A percentile compares a stretch with the other conserved stretches of the same genome.
Conservation (phyloP, 2,888 invertebrate genomes). For the Neoascia interrupta region DNA sequence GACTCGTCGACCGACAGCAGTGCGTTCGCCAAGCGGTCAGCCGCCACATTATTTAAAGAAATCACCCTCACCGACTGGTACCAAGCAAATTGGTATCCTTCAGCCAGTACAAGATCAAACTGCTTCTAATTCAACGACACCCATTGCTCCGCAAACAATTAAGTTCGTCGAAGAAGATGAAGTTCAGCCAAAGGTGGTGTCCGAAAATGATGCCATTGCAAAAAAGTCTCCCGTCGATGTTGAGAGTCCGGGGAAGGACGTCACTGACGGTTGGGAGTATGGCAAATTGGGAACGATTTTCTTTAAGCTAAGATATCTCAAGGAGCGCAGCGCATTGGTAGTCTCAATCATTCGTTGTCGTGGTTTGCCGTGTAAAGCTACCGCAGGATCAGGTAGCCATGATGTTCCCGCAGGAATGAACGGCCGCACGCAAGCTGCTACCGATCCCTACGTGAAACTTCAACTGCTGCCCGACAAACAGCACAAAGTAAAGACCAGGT, state of each 20-base stretch:
- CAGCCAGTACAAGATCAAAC: conserved; percentile 77
- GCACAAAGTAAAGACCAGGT: conserved; percentile 96
- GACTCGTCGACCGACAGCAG: conserved; percentile 81
- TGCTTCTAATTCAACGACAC: conserved; percentile 76
- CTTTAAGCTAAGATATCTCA: conserved; percentile 93
- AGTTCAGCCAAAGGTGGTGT: conserved; percentile 71
- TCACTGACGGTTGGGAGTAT: conserved; percentile 81
- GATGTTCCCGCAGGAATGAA: conserved; percentile 79
- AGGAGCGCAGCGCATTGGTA: conserved; percentile 93
- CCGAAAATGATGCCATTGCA: conserved; percentile 72
- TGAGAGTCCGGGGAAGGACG: conserved; percentile 71
- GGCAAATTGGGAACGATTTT: conserved; percentile 92
- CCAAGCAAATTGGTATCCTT: conserved; percentile 76
- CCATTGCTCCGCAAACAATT: conserved; percentile 75
- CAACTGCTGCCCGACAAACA: conserved; percentile 98
- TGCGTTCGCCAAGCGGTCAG: conserved; percentile 91
- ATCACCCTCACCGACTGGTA: conserved; percentile 91
- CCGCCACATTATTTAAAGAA: conserved; percentile 93
- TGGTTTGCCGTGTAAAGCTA: conserved; percentile 85
- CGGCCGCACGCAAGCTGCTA: conserved; percentile 79
- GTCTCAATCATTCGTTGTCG: conserved; percentile 95
- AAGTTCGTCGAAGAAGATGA: conserved; percentile 79
- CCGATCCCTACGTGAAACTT: conserved; percentile 98
- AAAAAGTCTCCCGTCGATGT: conserved; percentile 73
- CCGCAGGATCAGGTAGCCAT: conserved; percentile 81